Conservation (phyloP, 1,140 invertebrate species). For the Temnothorax nylanderi region DNA sequence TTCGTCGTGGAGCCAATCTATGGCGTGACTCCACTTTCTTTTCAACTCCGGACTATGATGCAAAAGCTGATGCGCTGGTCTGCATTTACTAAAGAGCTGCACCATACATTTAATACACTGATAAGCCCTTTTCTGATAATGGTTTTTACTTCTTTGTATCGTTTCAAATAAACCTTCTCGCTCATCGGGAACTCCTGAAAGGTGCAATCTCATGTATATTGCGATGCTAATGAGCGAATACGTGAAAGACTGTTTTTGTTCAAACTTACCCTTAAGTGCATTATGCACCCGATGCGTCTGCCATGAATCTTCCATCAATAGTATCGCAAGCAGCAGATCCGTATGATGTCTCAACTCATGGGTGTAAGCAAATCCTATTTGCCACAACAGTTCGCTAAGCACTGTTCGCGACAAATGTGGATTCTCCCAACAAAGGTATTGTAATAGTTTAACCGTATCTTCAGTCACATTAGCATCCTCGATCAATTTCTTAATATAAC, state of each 20-base stretch:
- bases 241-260: background rate
- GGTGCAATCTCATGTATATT: constrained; percentile 8
- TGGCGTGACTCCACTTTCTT: constrained; percentile 94
- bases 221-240: background rate
- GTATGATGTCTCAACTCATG: constrained; percentile 97
- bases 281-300: constrained; percentile 97
- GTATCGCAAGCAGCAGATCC: constrained; percentile 94
- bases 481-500: constrained; percentile 97
- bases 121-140: constrained; percentile 98
- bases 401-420: constrained; percentile 95
- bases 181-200: constrained; percentile 93
- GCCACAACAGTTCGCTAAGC: constrained; percentile 96
- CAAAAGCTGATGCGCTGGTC: constrained; percentile 90
- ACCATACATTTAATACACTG: constrained; percentile 99
- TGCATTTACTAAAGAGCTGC: constrained; percentile 94
- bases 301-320: constrained; percentile 98
- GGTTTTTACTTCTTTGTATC: constrained; percentile 95
- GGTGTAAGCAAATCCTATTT: constrained; percentile 97
- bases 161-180: constrained; percentile 97
- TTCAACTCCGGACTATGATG: constrained; percentile 92
- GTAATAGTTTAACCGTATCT: constrained; percentile 94
- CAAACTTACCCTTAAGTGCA: constrained; percentile 91
- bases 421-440: constrained; percentile 99
- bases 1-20: constrained; percentile 98
- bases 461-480: constrained; percentile 97